phyloP scores from a whole-genome alignment of 2,888 invertebrate species.

The Chalcosyrphus nemorum region DNA sequence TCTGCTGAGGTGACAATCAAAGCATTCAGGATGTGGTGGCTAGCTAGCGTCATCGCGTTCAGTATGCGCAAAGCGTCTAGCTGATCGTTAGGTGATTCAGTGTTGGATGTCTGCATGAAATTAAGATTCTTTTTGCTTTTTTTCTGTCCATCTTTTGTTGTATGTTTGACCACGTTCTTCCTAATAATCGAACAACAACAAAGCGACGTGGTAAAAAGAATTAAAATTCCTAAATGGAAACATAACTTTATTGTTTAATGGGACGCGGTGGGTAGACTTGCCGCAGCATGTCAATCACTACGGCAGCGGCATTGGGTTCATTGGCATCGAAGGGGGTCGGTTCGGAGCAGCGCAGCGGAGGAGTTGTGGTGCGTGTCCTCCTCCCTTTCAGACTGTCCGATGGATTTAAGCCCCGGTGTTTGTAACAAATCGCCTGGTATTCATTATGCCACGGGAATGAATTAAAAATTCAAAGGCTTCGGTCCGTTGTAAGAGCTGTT shows the following conservation, averaged over 20 bases:
- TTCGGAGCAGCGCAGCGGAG: not conserved
- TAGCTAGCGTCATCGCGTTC: slow-evolving; percentile 35
- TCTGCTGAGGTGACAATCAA: slow-evolving; percentile 25
- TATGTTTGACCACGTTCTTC: slow-evolving; percentile 60
- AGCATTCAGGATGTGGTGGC: slow-evolving; percentile 65
- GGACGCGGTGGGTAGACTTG: slow-evolving; percentile 41
- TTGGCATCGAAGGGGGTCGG: slow-evolving; percentile 32
- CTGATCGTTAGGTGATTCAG: slow-evolving; percentile 67
- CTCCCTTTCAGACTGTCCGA: not conserved
- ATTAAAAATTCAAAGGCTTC: slow-evolving; percentile 57
- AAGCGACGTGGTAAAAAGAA: slow-evolving; percentile 24
- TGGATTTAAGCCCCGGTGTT: slow-evolving; percentile 37
- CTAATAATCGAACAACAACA: slow-evolving; percentile 67
- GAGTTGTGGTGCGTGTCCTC: not conserved
- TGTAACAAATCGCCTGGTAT: slow-evolving; percentile 34
- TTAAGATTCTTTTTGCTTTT: slow-evolving; percentile 52
- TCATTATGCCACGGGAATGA: slow-evolving; percentile 58
- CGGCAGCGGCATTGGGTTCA: slow-evolving; percentile 44
- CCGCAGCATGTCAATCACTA: slow-evolving; percentile 64
- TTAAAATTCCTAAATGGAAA: slow-evolving; percentile 68
- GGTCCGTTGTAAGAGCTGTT: too few relatives aligned
- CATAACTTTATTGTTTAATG: slow-evolving; percentile 55
- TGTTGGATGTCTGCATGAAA: slow-evolving; percentile 64
- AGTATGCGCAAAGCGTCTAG: slow-evolving; percentile 59
- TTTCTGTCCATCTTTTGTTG: not conserved